A percentile compares a stretch with the other conserved stretches of the same genome.
Evolutionary conservation across 2,888 invertebrate genomes (phyloP).

Genomic region (Branchinecta sandiegonensis): DNA sequence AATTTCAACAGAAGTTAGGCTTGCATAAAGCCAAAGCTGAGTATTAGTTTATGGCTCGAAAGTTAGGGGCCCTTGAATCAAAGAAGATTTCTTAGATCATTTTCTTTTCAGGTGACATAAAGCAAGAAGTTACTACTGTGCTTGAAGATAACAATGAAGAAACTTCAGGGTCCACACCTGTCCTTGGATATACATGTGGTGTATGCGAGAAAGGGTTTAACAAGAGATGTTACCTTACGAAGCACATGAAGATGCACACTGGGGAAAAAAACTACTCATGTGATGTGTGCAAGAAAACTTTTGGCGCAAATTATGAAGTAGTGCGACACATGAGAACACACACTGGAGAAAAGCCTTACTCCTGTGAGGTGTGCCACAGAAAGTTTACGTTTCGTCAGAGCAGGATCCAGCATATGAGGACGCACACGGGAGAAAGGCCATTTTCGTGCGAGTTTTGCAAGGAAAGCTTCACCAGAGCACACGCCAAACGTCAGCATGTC

Average conservation of each 20-base stretch:
- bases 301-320: neutral
- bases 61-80: too few species aligned
- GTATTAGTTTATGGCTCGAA: too few species aligned
- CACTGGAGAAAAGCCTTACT: neutral
- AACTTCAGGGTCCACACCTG: too few species aligned
- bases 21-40: too few species aligned
- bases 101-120: too few species aligned
- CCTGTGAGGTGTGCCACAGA: conserved; percentile 7
- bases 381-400: neutral
- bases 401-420: conserved; percentile 16
- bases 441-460: conserved; percentile 18
- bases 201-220: conserved; percentile 20
- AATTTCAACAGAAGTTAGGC: too few species aligned
- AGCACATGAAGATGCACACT: conserved; percentile 19
- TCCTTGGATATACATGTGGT: conserved; percentile 13
- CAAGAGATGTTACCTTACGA: conserved; percentile 14
- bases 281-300: conserved; percentile 12
- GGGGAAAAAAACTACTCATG: conserved; percentile 19
- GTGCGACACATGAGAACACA: conserved; percentile 14
- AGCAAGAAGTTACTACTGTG: too few species aligned
- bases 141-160: too few species aligned
- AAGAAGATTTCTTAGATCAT: too few species aligned
- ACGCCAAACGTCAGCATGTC: too few species aligned
- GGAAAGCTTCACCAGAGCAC: too few species aligned
- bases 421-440: conserved; percentile 19